Evolutionary conservation across 2,797 vertebrate species (phyloP).

Genomic region (Neoniphon sammara): DNA sequence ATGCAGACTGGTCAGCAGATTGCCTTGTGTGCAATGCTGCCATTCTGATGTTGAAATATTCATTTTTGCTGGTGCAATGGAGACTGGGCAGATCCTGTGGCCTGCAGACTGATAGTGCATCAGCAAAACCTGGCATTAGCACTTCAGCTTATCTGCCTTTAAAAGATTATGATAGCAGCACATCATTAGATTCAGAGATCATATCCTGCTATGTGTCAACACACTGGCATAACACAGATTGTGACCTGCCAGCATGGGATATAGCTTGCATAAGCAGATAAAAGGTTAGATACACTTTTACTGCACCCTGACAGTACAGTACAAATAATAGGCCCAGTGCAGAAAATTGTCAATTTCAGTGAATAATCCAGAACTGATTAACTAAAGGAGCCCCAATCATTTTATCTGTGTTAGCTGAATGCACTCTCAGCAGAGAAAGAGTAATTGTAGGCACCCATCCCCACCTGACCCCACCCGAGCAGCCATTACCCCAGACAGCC

Average conservation of each 20-base stretch:
- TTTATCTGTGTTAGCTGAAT: conserved; percentile 22
- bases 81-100: conserved; percentile 28
- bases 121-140: conserved; percentile 53
- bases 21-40: conserved; percentile 19
- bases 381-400: conserved; percentile 32
- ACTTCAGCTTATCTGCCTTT: conserved; percentile 62
- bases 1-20: conserved; percentile 38
- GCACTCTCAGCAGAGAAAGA: conserved; percentile 3
- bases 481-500: conserved; percentile 48
- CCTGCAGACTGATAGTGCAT: conserved; percentile 33
- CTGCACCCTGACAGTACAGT: not conserved
- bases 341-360: conserved; percentile 1
- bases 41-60: conserved; percentile 37
- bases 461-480: conserved; percentile 39
- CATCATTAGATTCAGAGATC: conserved; percentile 60
- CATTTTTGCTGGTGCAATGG: conserved; percentile 35
- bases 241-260: conserved; percentile 42
- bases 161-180: conserved; percentile 64
- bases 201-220: conserved; percentile 44
- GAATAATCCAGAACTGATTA: conserved; percentile 26
- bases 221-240: conserved; percentile 32
- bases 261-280: conserved; percentile 53
- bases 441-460: conserved; percentile 27
- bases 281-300: conserved; percentile 20
- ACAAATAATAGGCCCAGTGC: not conserved